These are phyloP conservation scores for Megalops atlanticus DNA, from an alignment of 2,113 vertebrate genomes.

Conservation along the genomic window DNA sequence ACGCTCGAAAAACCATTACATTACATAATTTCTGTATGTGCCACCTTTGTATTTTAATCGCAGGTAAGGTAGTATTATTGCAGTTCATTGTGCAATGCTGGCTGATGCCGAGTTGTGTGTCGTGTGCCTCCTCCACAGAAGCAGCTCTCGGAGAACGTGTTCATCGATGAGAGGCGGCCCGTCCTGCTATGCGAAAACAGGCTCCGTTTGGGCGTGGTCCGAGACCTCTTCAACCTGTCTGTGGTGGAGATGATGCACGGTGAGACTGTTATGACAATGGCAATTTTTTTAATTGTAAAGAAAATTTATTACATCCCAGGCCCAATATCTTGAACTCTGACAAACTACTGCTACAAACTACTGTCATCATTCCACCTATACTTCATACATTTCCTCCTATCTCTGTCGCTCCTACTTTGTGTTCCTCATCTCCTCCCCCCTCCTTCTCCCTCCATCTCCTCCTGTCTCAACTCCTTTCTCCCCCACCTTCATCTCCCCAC, in stretches of 20 bases:
- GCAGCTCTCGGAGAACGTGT: slow-evolving; percentile 75
- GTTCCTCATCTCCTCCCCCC: not conserved
- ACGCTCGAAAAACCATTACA: not conserved
- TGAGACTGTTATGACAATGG: slow-evolving; percentile 66
- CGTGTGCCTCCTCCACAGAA: slow-evolving; percentile 67
- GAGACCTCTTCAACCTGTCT: slow-evolving; percentile 82
- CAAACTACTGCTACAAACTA: no score
- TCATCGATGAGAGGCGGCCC: slow-evolving; percentile 75
- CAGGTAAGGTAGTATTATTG: no score
- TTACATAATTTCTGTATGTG: no score
- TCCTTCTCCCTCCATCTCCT: not conserved
- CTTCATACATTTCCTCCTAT: no score
- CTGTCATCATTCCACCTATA: no score
- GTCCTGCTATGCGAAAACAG: slow-evolving; percentile 87
- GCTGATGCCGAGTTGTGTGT: not conserved
- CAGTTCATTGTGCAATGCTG: no score
- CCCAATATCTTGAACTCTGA: no score
- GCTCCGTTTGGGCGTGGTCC: slow-evolving; percentile 75
- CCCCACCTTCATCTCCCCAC: not conserved
- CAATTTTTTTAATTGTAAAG: not conserved
- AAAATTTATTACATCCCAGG: not conserved
- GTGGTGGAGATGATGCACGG: slow-evolving; percentile 90
- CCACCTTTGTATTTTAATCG: no score
- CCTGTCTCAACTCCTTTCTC: not conserved
- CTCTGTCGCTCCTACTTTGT: no score